Evolutionary conservation across 30 jellyfish, hydroid and myxozoan genomes (phyloP), one percentile per base, ranked within the genome.

Genomic region (Turritopsis dohrnii): DNA sequence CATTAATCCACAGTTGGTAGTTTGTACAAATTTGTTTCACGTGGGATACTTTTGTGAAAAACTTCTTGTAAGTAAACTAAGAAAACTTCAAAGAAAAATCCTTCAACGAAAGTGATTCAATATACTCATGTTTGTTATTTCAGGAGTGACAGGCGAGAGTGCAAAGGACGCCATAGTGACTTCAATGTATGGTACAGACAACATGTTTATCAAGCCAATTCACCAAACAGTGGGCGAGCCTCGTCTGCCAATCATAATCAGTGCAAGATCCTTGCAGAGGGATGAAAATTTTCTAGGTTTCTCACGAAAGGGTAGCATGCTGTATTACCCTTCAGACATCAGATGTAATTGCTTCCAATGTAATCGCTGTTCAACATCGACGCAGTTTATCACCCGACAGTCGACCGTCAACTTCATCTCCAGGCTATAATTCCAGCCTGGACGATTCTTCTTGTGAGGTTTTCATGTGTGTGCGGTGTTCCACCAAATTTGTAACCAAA

Each of bases 381-480:
- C 85, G 41, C 85, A 69, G 77, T 69, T n/a, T 27, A 69, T 69
- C 77, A n/a, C 77, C 77, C 19, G 77, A 69, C 0, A 69, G 77
- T 19, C 77, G 77, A 69, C 23, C 8, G 19, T 69, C 77, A 9
- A 69, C 77, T 69, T 69, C 77, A 17, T 69, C 77, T 69, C 77
- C 77, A 69, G 77, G 30, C 77, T 69, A 27, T 27, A 69, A 69
- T 21, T 69, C 77, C 9, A 69, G 77, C 0, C 16, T 69, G 16
- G 77, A 69, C 28, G 77, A 27, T 7, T 69, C 77, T 19, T 21
- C 19, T 9, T 41, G 60, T 13, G 77, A 89, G 69, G 71, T 25
- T 21, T 81, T 66, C 66, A 21, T n/a, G 29, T 89, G 96, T 86
- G 23, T 88, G 31, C 66, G 22, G 25, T 90, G 97, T 52, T 81